Evolutionary conservation across 2,888 invertebrate genomes (phyloP).

Genomic region (Cheilosia vulpina): DNA sequence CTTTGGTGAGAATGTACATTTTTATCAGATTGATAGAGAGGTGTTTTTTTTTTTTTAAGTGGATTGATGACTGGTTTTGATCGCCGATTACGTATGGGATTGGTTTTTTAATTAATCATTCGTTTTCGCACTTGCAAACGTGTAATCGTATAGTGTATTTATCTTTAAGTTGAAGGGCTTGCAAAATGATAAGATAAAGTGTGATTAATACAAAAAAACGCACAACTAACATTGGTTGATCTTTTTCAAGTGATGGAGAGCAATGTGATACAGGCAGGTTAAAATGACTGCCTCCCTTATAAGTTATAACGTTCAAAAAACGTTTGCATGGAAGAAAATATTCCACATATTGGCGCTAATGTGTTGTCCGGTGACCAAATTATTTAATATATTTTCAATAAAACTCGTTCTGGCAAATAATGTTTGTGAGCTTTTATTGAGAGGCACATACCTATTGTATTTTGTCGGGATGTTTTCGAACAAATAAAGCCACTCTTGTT

Average conservation of each 20-base stretch:
- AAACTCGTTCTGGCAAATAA: not conserved
- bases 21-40: conserved; percentile 1
- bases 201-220: conserved; percentile 8
- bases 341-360: not conserved
- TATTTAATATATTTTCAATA: not conserved
- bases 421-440: not conserved
- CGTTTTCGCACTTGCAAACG: no score
- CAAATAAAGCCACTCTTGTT: not conserved
- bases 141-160: not conserved
- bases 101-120: no score
- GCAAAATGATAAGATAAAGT: conserved; percentile 16
- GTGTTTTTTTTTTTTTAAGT: not conserved
- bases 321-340: not conserved
- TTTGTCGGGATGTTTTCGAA: not conserved
- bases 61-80: not conserved
- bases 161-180: conserved; percentile 14
- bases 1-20: not conserved
- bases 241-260: not conserved
- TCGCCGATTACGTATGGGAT: not conserved
- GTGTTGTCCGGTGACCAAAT: not conserved
- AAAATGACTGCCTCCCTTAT: no score
- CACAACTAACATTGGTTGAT: no score
- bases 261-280: no score
- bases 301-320: no score
- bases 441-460: not conserved